These are phyloP conservation scores for Ochropleura plecta DNA, from an alignment of 2,888 invertebrate genomes.

Conservation along the genomic window DNA sequence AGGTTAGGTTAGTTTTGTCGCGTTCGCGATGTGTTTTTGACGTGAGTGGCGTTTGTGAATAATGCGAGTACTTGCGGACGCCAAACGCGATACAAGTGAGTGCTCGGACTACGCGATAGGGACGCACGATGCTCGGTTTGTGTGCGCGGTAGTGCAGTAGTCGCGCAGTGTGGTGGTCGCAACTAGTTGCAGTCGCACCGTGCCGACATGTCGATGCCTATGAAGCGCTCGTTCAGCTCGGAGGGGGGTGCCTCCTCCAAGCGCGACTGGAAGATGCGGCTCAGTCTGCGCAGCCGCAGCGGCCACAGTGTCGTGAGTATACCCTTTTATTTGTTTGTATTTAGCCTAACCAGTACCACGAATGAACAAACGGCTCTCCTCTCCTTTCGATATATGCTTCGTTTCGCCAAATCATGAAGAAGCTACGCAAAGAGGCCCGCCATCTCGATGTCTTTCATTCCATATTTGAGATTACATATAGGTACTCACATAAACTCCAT, in stretches of 20 bases:
- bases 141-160: conserved; percentile 55
- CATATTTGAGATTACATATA: background rate
- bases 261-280: conserved; percentile 93
- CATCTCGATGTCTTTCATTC: background rate
- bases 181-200: background rate
- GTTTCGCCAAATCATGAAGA: background rate
- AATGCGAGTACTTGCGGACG: conserved; percentile 35
- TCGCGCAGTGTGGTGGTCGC: background rate
- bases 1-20: conserved; percentile 33
- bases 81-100: conserved; percentile 22
- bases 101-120: conserved; percentile 70
- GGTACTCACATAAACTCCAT: background rate
- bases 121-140: conserved; percentile 71
- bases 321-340: background rate
- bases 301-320: conserved; percentile 90
- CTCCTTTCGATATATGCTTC: background rate
- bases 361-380: background rate
- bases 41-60: conserved; percentile 33
- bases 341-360: background rate
- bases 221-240: conserved; percentile 92
- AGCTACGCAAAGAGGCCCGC: background rate
- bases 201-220: conserved; percentile 84
- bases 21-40: conserved; percentile 35
- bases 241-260: conserved; percentile 90
- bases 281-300: conserved; percentile 93